These are phyloP conservation scores for Meteorus sp. DNA, from an alignment of 1,140 invertebrate species.

Conservation along the genomic window DNA sequence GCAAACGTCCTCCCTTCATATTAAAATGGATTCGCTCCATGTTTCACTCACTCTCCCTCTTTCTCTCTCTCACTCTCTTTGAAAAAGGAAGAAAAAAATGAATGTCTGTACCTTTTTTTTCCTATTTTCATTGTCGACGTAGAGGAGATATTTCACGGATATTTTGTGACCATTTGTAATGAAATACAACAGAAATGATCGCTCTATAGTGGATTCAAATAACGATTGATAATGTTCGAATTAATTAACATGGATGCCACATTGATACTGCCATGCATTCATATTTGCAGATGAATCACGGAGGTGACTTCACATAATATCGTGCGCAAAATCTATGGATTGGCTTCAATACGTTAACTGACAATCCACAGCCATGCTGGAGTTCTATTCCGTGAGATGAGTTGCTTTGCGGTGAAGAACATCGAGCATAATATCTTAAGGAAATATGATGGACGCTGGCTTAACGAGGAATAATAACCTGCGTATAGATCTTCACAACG, in stretches of 20 bases:
- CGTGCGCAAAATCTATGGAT: too few relatives aligned
- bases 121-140: slow-evolving; percentile 1
- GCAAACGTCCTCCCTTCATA: slow-evolving; percentile 28
- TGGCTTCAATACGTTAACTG: slow-evolving; percentile 24
- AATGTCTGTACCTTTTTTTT: slow-evolving; percentile 1
- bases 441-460: slow-evolving; percentile 34
- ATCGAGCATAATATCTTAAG: background rate
- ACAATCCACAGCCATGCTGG: slow-evolving; percentile 29
- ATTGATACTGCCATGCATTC: background rate
- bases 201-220: too few relatives aligned
- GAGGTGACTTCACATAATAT: too few relatives aligned
- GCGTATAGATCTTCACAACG: slow-evolving; percentile 21
- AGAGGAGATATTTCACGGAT: slow-evolving; percentile 3
- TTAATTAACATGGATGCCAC: background rate
- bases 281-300: background rate
- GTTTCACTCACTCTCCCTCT: slow-evolving; percentile 32
- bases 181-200: too few relatives aligned
- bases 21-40: slow-evolving; percentile 34
- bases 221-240: too few relatives aligned
- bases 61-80: too few relatives aligned
- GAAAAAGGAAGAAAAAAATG: too few relatives aligned
- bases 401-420: background rate
- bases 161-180: too few relatives aligned
- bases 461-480: slow-evolving; percentile 36
- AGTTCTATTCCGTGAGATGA: slow-evolving; percentile 24